Evolutionary conservation across 2,113 vertebrate genomes (phyloP).

Genomic region (Hydropotes inermis): DNA sequence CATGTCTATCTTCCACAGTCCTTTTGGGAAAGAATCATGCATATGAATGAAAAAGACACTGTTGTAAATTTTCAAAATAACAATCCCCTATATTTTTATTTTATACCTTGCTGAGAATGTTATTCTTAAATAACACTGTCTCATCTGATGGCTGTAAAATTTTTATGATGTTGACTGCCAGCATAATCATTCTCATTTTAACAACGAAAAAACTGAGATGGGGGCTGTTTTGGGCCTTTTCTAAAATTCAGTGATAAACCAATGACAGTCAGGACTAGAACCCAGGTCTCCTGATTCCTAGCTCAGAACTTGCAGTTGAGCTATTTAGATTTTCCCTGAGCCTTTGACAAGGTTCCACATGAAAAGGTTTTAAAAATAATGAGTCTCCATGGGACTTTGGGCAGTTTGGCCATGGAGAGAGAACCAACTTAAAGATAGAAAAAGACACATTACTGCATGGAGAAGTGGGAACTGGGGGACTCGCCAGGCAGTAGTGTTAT

Average conservation of each 20-base stretch:
- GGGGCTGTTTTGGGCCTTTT: background rate
- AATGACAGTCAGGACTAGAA: background rate
- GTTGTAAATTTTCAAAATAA: conserved; percentile 41
- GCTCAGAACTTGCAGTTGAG: background rate
- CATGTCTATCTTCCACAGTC: background rate
- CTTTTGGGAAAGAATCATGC: background rate
- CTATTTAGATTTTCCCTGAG: conserved; percentile 40
- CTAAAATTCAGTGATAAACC: background rate
- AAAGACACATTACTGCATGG: background rate
- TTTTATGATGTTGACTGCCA: conserved; percentile 13
- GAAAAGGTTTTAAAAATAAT: conserved; percentile 64
- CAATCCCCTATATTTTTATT: conserved; percentile 13
- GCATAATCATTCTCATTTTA: background rate
- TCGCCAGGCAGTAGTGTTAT: background rate
- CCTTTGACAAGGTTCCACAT: conserved; percentile 49
- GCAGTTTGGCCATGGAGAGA: conserved; percentile 23
- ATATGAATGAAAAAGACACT: background rate
- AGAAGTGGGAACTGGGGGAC: background rate
- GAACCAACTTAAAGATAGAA: conserved; percentile 4
- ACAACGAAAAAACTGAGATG: background rate
- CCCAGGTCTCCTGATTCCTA: background rate
- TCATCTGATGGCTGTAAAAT: background rate
- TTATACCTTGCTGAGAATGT: conserved; percentile 7
- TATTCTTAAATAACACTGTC: conserved; percentile 23
- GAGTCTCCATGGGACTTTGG: conserved; percentile 50